Percentiles rank a stretch among this genome's conserved stretches.
Evolutionary conservation across 2,113 vertebrate genomes (phyloP).

Genomic region (Anas platyrhynchos): DNA sequence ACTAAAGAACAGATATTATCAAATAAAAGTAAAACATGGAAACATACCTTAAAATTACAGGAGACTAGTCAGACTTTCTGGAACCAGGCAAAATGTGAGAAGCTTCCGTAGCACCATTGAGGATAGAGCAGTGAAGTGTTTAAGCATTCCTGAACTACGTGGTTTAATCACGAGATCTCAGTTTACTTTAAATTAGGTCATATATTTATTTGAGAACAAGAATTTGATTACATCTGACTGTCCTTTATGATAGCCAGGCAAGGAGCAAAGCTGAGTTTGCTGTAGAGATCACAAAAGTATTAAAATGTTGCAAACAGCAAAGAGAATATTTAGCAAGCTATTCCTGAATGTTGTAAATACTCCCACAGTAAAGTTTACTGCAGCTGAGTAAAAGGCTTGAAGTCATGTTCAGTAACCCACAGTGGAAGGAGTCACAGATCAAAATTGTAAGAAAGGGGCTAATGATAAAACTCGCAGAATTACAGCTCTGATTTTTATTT

Average conservation of each 20-base stretch:
- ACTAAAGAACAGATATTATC: background rate
- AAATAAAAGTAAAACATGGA: background rate
- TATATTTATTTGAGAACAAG: constrained; percentile 43
- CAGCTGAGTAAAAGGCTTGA: background rate
- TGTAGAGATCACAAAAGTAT: background rate
- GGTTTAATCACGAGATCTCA: constrained; percentile 14
- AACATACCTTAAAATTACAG: background rate
- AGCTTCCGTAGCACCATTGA: background rate
- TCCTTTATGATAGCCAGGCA: background rate
- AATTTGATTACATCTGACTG: constrained; percentile 1
- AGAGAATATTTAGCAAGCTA: constrained; percentile 29
- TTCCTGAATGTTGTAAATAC: constrained; percentile 36
- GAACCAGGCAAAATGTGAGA: background rate
- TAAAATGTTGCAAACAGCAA: constrained; percentile 20
- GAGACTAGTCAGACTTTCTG: background rate
- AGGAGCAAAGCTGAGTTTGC: background rate
- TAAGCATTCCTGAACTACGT: constrained; percentile 27
- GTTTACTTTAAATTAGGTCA: constrained; percentile 47
- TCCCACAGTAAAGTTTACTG: constrained; percentile 22
- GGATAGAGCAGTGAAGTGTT: background rate
- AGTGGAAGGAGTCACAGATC: background rate
- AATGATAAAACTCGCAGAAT: background rate
- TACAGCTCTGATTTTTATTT: background rate
- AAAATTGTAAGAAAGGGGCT: background rate
- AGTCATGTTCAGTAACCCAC: background rate